Conservation (phyloP, 2,888 invertebrate genomes). For the Drosophila atroscutellata region DNA sequence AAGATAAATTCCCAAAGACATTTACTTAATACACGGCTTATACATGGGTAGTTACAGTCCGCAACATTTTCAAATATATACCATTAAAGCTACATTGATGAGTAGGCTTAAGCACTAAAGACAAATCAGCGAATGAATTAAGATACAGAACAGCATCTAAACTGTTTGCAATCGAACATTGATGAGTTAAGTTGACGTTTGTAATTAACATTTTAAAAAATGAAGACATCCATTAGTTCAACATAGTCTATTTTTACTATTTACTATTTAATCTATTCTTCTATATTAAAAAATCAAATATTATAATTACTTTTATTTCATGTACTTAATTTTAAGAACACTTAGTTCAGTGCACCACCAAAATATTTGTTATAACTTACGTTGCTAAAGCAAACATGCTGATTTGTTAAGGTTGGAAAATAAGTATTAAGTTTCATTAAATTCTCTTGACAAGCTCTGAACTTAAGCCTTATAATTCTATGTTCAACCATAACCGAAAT, state of each 20-base stretch:
- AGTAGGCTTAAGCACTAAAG: not conserved
- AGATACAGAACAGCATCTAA: not conserved
- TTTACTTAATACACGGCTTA: constrained; percentile 33
- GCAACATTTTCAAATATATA: constrained; percentile 21
- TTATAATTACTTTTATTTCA: not conserved
- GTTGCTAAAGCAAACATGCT: not conserved
- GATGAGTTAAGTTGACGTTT: not conserved
- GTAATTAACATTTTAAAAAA: not conserved
- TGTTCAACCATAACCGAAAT: constrained; percentile 5
- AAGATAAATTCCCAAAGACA: constrained; percentile 58
- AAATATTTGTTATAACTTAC: not conserved
- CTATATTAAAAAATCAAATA: not conserved
- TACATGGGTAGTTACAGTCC: constrained; percentile 25
- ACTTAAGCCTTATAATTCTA: not conserved
- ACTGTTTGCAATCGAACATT: not conserved
- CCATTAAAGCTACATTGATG: constrained; percentile 6
- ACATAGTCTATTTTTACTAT: not conserved
- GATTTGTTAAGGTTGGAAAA: not conserved
- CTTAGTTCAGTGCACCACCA: not conserved
- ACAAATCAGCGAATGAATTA: not conserved
- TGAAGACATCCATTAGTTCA: too few species aligned
- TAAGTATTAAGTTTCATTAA: not conserved
- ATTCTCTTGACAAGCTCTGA: not conserved
- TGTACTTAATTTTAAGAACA: not conserved
- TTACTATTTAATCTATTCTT: not conserved